Percentiles rank a stretch among this genome's conserved stretches.
Evolutionary conservation across 2,888 invertebrate genomes (phyloP).

Genomic region (Conus canariensis): DNA sequence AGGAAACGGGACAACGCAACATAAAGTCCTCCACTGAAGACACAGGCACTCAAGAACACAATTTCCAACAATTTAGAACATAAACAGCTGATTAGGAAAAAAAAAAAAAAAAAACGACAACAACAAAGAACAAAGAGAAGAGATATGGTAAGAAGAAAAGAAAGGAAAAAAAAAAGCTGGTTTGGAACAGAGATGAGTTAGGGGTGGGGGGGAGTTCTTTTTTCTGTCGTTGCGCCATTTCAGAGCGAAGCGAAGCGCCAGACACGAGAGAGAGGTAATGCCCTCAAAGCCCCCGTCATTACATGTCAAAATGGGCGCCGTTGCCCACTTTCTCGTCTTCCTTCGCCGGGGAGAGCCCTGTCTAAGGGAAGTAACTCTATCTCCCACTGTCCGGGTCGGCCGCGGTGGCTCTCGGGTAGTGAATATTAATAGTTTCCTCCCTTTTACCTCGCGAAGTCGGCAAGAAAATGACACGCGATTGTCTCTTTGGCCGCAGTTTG

Average conservation of each 20-base stretch:
- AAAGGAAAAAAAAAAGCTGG: too few relatives aligned
- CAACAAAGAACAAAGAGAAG: too few relatives aligned
- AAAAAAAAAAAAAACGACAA: too few relatives aligned
- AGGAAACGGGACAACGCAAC: too few relatives aligned
- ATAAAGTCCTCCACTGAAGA: too few relatives aligned
- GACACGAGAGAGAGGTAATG: slow-evolving; percentile 31
- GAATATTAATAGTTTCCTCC: slow-evolving; percentile 43
- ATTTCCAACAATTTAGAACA: background rate
- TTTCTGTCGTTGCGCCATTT: background rate
- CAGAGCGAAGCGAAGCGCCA: background rate
- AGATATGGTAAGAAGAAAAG: too few relatives aligned
- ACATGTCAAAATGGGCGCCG: slow-evolving; percentile 44
- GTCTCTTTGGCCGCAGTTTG: background rate
- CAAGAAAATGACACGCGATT: slow-evolving; percentile 22
- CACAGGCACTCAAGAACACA: too few relatives aligned
- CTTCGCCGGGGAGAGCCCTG: slow-evolving; percentile 14
- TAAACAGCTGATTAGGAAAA: too few relatives aligned
- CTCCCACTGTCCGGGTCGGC: slow-evolving; percentile 21
- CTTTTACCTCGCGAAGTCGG: slow-evolving; percentile 9
- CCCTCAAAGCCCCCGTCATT: slow-evolving; percentile 39
- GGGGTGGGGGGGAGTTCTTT: background rate
- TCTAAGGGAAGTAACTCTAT: slow-evolving; percentile 43
- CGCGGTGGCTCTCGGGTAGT: slow-evolving; percentile 29
- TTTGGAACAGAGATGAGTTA: background rate
- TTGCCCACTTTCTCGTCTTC: slow-evolving; percentile 44